Percentiles rank a stretch among this genome's conserved stretches.
Conservation (phyloP, 2,888 invertebrate species). For the Helicoverpa assulta region DNA sequence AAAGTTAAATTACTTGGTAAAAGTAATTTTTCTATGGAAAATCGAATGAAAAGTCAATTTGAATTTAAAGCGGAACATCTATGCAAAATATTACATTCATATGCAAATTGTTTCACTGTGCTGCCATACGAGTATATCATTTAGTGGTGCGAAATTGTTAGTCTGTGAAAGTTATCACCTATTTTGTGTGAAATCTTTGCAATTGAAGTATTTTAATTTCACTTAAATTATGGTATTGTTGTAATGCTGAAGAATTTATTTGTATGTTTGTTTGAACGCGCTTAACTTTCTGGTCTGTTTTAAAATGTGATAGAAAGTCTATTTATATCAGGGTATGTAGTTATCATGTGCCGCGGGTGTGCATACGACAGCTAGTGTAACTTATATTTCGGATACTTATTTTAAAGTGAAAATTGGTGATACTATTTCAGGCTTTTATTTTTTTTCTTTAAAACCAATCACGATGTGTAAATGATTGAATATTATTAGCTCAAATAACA, state of each 20-base stretch:
- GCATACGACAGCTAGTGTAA: too few species aligned
- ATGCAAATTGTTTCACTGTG: slow-evolving; percentile 52
- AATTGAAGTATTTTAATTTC: slow-evolving; percentile 18
- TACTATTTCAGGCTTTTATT: background rate
- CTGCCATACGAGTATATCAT: slow-evolving; percentile 43
- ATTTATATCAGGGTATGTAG: too few species aligned
- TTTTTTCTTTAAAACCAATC: too few species aligned
- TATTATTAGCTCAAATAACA: background rate
- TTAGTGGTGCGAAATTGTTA: slow-evolving; percentile 42
- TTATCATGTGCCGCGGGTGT: too few species aligned
- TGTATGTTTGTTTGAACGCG: too few species aligned
- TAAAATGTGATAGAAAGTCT: too few species aligned
- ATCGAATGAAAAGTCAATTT: slow-evolving; percentile 54
- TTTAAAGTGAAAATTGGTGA: too few species aligned
- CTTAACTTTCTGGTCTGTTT: too few species aligned
- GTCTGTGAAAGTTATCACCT: slow-evolving; percentile 40
- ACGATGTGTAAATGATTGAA: background rate
- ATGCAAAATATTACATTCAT: slow-evolving; percentile 61
- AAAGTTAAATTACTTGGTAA: slow-evolving; percentile 12
- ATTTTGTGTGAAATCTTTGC: slow-evolving; percentile 19
- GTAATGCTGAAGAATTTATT: too few species aligned
- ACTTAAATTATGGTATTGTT: too few species aligned
- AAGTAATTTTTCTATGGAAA: slow-evolving; percentile 27
- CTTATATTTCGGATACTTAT: too few species aligned
- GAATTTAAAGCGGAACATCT: slow-evolving; percentile 52